Base-by-base conservation (phyloP, 1,140 invertebrate genomes). In the Lepidurus packardi region DNA sequence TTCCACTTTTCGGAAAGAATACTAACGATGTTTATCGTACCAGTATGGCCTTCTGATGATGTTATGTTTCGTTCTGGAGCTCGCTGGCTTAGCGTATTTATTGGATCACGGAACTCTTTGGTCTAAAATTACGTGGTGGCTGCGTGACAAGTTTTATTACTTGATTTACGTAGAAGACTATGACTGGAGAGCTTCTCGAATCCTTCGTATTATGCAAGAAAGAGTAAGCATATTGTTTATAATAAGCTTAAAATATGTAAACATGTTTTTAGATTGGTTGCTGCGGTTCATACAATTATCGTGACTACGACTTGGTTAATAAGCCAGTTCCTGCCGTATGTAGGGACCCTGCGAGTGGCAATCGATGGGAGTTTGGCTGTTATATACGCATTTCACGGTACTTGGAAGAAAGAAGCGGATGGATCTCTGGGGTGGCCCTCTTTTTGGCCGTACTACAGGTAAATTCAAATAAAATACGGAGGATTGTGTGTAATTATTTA, bases 351-450 rank as follows among this genome's bases (percentile, higher is more conserved):
- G 92, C 94, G 1, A 95, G 92, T 7, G 94, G 94, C 73, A 94
- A 95, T 84, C 92, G 93, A 10, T 95, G 91, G 85, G 93, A 91
- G 84, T 90, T 94, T 81, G 93, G 93, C 13, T 96, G 94, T 82
- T 91, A 93, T 0, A 92, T 94, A 78, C 92, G 94, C 83, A 83
- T 95, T 77, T 93, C 92, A 10, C 93, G 92, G 90, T 94, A 91
- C 84, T 86, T 96, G 78, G 92, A 94, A 82, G 89, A 90, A 73
- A 91, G 92, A 83, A 89, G 92, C n/a, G 89, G 89, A 9, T 94
- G 93, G 93, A 86, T 94, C n/a, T 90, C 92, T 43, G 93, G 91
- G 3, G 85, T 95, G 24, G 90, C 91, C 2, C 87, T 95, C 80
- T 86, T 88, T 5, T 86, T 92, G 75, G 92, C 90, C 81, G 86